These are phyloP conservation scores for Nemotelus nigrinus DNA, from an alignment of 2,888 invertebrate genomes.

Conservation along the genomic window DNA sequence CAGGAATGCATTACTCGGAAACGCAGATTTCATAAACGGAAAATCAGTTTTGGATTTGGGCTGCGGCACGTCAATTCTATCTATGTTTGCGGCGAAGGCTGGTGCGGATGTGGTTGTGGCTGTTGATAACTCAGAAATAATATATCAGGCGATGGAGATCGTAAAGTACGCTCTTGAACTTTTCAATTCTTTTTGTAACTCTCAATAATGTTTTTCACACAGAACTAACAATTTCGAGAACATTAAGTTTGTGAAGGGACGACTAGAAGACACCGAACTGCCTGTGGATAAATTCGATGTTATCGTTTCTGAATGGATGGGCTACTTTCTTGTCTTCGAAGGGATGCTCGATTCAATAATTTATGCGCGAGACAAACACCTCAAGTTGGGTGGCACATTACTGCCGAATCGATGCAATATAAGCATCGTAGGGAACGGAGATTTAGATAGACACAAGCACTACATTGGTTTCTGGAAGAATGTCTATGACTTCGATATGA, in stretches of 20 bases:
- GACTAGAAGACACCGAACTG: slow-evolving; percentile 83
- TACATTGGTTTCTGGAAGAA: slow-evolving; percentile 89
- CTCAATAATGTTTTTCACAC: background rate
- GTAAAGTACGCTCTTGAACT: slow-evolving; percentile 70
- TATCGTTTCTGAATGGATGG: slow-evolving; percentile 99
- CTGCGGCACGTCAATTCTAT: slow-evolving; percentile 96
- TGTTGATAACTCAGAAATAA: slow-evolving; percentile 95
- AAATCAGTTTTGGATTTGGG: slow-evolving; percentile 94
- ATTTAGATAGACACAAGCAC: slow-evolving; percentile 76
- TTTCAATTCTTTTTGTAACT: background rate
- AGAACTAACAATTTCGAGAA: slow-evolving; percentile 67
- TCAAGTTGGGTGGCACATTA: slow-evolving; percentile 79
- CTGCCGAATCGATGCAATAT: slow-evolving; percentile 88
- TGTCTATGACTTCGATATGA: slow-evolving; percentile 95
- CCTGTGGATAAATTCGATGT: slow-evolving; percentile 84
- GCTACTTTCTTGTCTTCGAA: slow-evolving; percentile 95
- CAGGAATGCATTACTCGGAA: slow-evolving; percentile 81
- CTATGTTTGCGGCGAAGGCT: slow-evolving; percentile 97
- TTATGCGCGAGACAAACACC: slow-evolving; percentile 83
- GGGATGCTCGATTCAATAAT: slow-evolving; percentile 96
- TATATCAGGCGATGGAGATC: slow-evolving; percentile 95
- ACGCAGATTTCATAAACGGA: slow-evolving; percentile 73
- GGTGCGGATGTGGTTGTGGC: slow-evolving; percentile 92
- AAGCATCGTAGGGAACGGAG: slow-evolving; percentile 82
- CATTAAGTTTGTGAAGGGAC: slow-evolving; percentile 84